Evolutionary conservation across 2,888 invertebrate genomes (phyloP).

Genomic region (Mantis religiosa): DNA sequence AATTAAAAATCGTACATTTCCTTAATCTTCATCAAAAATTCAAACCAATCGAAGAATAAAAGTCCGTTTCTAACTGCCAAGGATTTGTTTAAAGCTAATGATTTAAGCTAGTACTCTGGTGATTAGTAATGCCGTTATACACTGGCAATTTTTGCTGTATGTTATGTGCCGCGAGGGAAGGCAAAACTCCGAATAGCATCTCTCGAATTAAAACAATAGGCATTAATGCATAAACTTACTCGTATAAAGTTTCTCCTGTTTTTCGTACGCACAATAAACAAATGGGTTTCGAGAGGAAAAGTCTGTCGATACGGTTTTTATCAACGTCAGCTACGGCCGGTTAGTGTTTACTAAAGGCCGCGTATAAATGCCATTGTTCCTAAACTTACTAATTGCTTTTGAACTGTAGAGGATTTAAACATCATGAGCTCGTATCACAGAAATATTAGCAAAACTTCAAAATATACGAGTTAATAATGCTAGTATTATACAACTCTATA

Average conservation of each 20-base stretch:
- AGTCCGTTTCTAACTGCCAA: too few species aligned
- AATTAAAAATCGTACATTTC: too few species aligned
- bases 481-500: too few species aligned
- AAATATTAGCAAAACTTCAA: not conserved
- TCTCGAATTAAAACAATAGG: not conserved
- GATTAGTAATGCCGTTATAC: too few species aligned
- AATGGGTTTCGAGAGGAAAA: not conserved
- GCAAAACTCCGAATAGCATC: not conserved
- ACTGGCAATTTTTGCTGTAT: not conserved
- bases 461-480: not conserved
- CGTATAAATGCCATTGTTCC: not conserved
- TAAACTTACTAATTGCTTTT: not conserved
- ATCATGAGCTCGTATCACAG: not conserved
- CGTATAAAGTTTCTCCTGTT: not conserved
- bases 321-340: not conserved
- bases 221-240: not conserved
- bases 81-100: too few species aligned
- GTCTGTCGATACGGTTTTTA: not conserved
- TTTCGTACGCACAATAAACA: not conserved
- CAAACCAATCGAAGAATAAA: too few species aligned
- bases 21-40: too few species aligned
- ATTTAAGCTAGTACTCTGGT: too few species aligned
- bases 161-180: not conserved
- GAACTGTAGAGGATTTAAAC: not conserved
- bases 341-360: not conserved